Base-by-base conservation (phyloP, 2,888 invertebrate species). In the Cordilura impudica region DNA sequence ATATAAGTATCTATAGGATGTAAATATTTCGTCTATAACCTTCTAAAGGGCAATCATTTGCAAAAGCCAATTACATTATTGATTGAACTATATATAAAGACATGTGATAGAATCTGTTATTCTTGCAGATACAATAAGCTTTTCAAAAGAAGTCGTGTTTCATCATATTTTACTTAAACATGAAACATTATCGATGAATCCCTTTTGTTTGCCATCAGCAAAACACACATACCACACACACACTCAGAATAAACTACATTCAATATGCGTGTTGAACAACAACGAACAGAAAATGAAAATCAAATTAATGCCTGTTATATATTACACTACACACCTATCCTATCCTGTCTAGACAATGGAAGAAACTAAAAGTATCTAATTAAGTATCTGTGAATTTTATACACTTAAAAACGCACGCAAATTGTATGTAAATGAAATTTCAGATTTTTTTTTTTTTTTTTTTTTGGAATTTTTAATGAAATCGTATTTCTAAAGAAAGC, bases 341-440 rank as follows among this genome's bases (percentile, higher is more conserved):
- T 61, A 56, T 66, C 53, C 74, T 67, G 79, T 79, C 79, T 79
- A 75, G 74, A 78, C 78, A 61, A 26, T 35, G 70, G 60, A 47
- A 65, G 60, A 47, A 74, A 23, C 60, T 45, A 69, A 31, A 67
- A 45, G 78, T 74, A 78, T 78, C 78, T 78, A 78, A 78, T 78
- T 78, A n/a, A n/a, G n/a, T n/a, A 74, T 74, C 72, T 63, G 39
- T 70, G 12, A 76, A 56, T 53, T 74, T 58, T 23, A 65, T 53
- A 65, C 60, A 72, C 35, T 67, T 78, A 35, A 54, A 61, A 39
- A 78, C 73, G 61, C 78, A 78, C 73, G 69, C 73, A 73, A 73
- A 54, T 58, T 58, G 18, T 29, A 54, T 43, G 29, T 29, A 66
- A 66, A 45, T 45, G 54, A 66, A 66, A 66, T 26, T 43, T 66